phyloP scores from a whole-genome alignment of 1,140 invertebrate species.

The Drosophila nasuta region DNA sequence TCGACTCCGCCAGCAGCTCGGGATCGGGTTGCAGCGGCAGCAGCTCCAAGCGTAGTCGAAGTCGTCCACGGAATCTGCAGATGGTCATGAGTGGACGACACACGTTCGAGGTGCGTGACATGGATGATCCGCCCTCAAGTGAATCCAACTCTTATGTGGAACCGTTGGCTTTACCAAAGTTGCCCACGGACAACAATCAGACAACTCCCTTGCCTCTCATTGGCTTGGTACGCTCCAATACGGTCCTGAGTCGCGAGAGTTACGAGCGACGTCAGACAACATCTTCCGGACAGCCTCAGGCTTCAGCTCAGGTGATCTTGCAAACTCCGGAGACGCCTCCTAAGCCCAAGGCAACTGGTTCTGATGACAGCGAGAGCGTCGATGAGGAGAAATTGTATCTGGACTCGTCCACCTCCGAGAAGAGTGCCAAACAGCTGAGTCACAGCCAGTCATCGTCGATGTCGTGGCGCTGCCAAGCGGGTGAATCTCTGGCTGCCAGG shows the following conservation, averaged over 20 bases:
- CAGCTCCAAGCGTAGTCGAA: constrained; percentile 71
- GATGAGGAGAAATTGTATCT: constrained; percentile 82
- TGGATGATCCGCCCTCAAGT: constrained; percentile 86
- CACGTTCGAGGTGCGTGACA: constrained; percentile 87
- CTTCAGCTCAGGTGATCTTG: no score
- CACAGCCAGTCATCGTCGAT: constrained; percentile 85
- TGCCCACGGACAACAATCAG: constrained; percentile 87
- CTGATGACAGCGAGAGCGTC: constrained; percentile 78
- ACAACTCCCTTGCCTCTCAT: constrained; percentile 77
- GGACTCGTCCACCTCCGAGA: constrained; percentile 83
- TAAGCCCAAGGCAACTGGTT: constrained; percentile 40
- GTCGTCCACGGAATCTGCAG: constrained; percentile 86
- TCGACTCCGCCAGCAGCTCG: constrained; percentile 68
- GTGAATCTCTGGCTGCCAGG: constrained; percentile 88
- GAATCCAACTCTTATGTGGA: constrained; percentile 87
- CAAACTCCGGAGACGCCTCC: constrained; percentile 19
- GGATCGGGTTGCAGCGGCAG: constrained; percentile 63
- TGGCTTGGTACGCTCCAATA: constrained; percentile 78
- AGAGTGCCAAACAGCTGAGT: constrained; percentile 84
- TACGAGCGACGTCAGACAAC: constrained; percentile 63
- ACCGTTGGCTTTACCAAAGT: constrained; percentile 86
- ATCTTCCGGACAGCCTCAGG: constrained; percentile 16
- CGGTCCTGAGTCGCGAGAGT: constrained; percentile 74
- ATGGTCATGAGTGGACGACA: constrained; percentile 87
- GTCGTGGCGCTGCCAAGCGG: constrained; percentile 86